phyloP scores from a whole-genome alignment of 2,797 vertebrate species.

The Schizothorax lantsangensis region DNA sequence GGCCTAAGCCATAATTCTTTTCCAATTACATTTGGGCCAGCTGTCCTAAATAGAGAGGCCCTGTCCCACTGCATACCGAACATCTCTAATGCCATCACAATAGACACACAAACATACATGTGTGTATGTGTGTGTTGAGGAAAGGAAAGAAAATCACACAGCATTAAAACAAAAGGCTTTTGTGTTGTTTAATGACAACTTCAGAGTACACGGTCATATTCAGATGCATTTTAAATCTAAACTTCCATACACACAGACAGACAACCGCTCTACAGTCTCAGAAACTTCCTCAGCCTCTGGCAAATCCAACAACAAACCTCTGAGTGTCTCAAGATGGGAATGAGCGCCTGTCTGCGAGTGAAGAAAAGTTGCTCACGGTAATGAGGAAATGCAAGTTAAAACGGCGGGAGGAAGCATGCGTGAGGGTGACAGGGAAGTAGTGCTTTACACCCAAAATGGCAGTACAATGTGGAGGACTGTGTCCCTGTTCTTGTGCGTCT shows the following conservation, averaged over 20 bases:
- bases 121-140: slow-evolving; percentile 7
- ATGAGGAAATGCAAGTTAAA: slow-evolving; percentile 34
- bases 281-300: slow-evolving; percentile 31
- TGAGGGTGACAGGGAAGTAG: slow-evolving; percentile 35
- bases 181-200: slow-evolving; percentile 58
- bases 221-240: slow-evolving; percentile 34
- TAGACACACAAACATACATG: slow-evolving; percentile 39
- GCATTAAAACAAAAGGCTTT: slow-evolving; percentile 56
- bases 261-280: slow-evolving; percentile 29
- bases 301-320: slow-evolving; percentile 47
- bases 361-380: slow-evolving; percentile 14
- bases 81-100: slow-evolving; percentile 48
- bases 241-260: slow-evolving; percentile 27
- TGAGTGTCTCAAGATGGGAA: slow-evolving; percentile 21
- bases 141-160: slow-evolving; percentile 25
- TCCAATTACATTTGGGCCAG: slow-evolving; percentile 62
- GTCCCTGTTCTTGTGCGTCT: background rate
- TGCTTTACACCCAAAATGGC: slow-evolving; percentile 34
- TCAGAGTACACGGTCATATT: slow-evolving; percentile 44
- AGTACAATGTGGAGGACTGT: background rate
- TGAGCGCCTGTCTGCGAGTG: background rate
- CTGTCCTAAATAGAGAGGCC: slow-evolving; percentile 54
- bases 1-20: slow-evolving; percentile 55
- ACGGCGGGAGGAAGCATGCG: slow-evolving; percentile 43
- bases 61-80: slow-evolving; percentile 41